Percentiles rank a stretch among this genome's conserved stretches.
Evolutionary conservation across 2,113 vertebrate species (phyloP).

Genomic region (Microcebus murinus): DNA sequence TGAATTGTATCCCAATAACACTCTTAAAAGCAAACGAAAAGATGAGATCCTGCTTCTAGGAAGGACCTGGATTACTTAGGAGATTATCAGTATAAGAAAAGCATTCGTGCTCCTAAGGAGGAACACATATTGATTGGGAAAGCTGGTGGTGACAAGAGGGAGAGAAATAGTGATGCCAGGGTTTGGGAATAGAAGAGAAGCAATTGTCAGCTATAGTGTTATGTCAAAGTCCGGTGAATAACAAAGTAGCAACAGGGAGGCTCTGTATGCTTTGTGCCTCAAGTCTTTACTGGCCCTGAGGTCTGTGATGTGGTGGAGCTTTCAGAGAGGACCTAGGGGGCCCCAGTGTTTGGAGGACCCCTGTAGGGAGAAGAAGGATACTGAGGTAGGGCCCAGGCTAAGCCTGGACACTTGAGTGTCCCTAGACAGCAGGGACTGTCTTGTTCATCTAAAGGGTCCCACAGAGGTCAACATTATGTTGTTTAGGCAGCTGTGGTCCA

Average conservation of each 20-base stretch:
- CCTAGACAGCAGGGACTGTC: background rate
- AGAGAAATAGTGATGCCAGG: background rate
- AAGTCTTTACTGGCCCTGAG: background rate
- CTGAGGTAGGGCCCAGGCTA: background rate
- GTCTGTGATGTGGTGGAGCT: background rate
- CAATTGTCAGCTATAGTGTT: background rate
- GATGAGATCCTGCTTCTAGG: background rate
- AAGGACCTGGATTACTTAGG: background rate
- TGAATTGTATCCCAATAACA: background rate
- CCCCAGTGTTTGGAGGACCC: background rate
- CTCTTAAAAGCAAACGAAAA: background rate
- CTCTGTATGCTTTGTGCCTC: background rate
- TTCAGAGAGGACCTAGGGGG: background rate
- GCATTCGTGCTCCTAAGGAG: background rate
- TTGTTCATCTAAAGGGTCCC: background rate
- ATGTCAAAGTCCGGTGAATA: background rate
- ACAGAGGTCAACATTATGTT: background rate
- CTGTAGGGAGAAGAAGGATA: background rate
- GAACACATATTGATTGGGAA: background rate
- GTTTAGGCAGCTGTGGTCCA: background rate
- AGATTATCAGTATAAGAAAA: constrained; percentile 6
- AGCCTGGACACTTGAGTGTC: background rate
- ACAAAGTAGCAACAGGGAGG: background rate
- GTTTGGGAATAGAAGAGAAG: constrained; percentile 1
- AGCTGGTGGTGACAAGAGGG: background rate